These are phyloP conservation scores for Amphiprion clarkii DNA, from an alignment of 2,797 vertebrate species.

Conservation along the genomic window DNA sequence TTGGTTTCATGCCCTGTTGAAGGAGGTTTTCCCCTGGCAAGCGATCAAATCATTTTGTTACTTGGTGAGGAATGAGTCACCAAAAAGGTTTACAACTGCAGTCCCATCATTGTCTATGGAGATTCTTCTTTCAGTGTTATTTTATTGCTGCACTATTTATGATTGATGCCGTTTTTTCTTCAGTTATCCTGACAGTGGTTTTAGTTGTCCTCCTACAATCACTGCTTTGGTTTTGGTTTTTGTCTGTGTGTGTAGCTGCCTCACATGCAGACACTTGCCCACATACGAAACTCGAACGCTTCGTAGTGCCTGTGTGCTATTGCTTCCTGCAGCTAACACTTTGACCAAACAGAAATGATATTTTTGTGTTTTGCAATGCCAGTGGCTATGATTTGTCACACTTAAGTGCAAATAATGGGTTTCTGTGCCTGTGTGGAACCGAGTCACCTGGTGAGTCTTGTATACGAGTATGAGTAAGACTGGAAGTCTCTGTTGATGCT, in stretches of 20 bases:
- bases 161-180: constrained; percentile 7
- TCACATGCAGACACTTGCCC: constrained; percentile 23
- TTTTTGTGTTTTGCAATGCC: constrained; percentile 40
- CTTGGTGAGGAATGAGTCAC: constrained; percentile 24
- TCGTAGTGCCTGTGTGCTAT: constrained; percentile 6
- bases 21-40: constrained; percentile 18
- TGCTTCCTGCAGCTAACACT: constrained; percentile 15
- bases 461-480: constrained; percentile 12
- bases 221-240: constrained; percentile 21
- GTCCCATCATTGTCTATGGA: not conserved
- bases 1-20: constrained; percentile 21
- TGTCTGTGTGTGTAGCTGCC: not conserved
- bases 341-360: constrained; percentile 24
- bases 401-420: constrained; percentile 21
- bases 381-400: constrained; percentile 15
- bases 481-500: constrained; percentile 11
- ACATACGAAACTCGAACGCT: constrained; percentile 14
- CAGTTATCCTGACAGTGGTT: not conserved
- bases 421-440: constrained; percentile 35
- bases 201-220: constrained; percentile 17
- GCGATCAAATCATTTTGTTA: not conserved
- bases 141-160: constrained; percentile 12
- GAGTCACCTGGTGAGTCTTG: constrained; percentile 17
- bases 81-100: constrained; percentile 29
- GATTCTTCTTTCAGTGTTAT: not conserved